Base-by-base conservation (phyloP, 1,140 invertebrate genomes). In the Bombus difficillimus region DNA sequence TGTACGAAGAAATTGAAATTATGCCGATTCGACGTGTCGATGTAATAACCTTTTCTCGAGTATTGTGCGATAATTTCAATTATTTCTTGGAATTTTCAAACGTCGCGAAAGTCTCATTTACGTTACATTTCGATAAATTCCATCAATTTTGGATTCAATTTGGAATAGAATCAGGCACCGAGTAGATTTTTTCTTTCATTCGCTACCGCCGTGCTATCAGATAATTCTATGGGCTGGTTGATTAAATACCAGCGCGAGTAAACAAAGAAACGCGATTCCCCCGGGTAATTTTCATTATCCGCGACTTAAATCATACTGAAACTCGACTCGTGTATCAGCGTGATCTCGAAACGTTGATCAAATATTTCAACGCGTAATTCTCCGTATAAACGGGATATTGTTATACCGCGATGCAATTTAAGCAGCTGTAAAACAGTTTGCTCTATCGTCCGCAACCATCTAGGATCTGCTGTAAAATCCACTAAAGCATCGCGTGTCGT, bases 361-460 rank as follows among this genome's bases (percentile, higher is more conserved):
- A 73, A 73, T 73, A 73, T 43, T 47, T 73, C 72, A 73, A 43
- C 72, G 32, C 32, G 41, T 47, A 73, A 73, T 73, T 47, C 41
- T 4, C 28, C 5, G 28, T n/a, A 12, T 28, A 32, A 47, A 43
- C n/a, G 12, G 69, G 25, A 28, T 37, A 71, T 41, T n/a, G 39
- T 28, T 39, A 15, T 15, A n/a, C 39, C 37, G 28, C 39, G 71
- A 41, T 72, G 39, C 71, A n/a, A 72, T 72, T 72, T 72, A 8
- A 72, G 15, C 39, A n/a, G 39, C 22, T n/a, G 71, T 72, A 41
- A 6, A 41, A 9, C 39, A 39, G 37, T 25, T 69, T 25, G 25
- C 37, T 8, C 37, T 72, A 72, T 72, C 71, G 8, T 72, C 5
- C 37, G 13, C 39, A 72, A 41, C 15, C 6, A 39, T 41, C 71